A percentile compares a stretch with the other conserved stretches of the same genome.
Conservation (phyloP, 2,113 vertebrate genomes). For the Willisornis vidua region DNA sequence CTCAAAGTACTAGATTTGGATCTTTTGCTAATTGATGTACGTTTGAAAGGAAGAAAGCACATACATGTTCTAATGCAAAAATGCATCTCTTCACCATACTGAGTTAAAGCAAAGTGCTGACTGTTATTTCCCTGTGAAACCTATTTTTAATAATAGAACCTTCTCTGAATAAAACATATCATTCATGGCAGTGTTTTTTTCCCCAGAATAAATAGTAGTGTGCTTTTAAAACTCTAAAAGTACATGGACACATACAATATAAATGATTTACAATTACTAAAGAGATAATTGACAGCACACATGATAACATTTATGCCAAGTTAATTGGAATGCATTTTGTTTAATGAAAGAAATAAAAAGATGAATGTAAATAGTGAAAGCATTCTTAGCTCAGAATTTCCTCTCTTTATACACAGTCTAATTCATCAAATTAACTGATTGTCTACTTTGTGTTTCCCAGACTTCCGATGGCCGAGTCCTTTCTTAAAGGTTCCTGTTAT, state of each 20-base stretch:
- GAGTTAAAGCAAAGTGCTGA: neutral
- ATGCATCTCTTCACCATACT: neutral
- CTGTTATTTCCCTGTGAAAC: neutral
- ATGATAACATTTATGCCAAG: slow-evolving; percentile 41
- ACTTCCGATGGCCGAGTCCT: neutral
- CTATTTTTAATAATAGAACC: neutral
- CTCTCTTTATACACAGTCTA: slow-evolving; percentile 31
- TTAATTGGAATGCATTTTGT: slow-evolving; percentile 53
- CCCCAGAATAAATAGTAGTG: slow-evolving; percentile 32
- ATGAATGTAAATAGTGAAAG: slow-evolving; percentile 41
- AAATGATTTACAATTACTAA: slow-evolving; percentile 54
- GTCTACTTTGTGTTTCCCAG: slow-evolving; percentile 34
- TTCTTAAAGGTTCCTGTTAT: slow-evolving; percentile 61
- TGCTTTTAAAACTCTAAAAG: slow-evolving; percentile 51
- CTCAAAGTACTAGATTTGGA: neutral
- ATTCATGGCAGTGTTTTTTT: neutral
- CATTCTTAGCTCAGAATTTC: slow-evolving; percentile 46
- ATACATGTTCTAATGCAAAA: neutral
- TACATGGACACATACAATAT: neutral
- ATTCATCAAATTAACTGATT: slow-evolving; percentile 55
- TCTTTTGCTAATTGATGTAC: neutral
- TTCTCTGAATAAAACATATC: slow-evolving; percentile 18
- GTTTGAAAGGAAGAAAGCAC: neutral
- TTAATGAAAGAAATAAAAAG: slow-evolving; percentile 56
- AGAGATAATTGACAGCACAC: slow-evolving; percentile 50